These are phyloP conservation scores for Chunga burmeisteri DNA, from an alignment of 2,113 vertebrate species.

Conservation along the genomic window DNA sequence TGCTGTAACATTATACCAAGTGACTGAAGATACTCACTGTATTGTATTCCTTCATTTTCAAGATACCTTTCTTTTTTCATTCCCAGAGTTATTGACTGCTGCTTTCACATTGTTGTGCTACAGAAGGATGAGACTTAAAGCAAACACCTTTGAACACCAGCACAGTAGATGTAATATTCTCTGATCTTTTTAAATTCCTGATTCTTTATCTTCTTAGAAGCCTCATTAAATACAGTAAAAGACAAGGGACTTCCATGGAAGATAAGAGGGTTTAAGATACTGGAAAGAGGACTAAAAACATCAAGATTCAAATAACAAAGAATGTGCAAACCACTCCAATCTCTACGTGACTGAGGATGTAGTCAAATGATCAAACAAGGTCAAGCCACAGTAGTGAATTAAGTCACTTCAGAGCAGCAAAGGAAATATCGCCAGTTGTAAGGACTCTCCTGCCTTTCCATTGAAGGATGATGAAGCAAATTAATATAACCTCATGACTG, in stretches of 20 bases:
- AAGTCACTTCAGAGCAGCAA: neutral
- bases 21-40: neutral
- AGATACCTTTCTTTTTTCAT: neutral
- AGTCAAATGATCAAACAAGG: neutral
- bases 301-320: neutral
- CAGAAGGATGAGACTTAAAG: neutral
- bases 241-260: neutral
- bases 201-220: neutral
- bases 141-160: neutral
- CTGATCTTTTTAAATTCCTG: neutral
- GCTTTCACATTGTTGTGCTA: neutral
- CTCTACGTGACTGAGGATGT: rapidly evolving
- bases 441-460: neutral
- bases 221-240: neutral
- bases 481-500: neutral
- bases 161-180: neutral
- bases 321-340: neutral
- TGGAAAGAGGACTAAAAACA: neutral
- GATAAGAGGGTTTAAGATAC: neutral
- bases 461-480: neutral
- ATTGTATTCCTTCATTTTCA: neutral
- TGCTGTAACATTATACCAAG: neutral
- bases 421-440: neutral
- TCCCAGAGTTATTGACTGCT: neutral
- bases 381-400: neutral